A percentile compares a stretch with the other conserved stretches of the same genome.
phyloP scores from a whole-genome alignment of 2,888 invertebrate species.

The Lydus trimaculatus region DNA sequence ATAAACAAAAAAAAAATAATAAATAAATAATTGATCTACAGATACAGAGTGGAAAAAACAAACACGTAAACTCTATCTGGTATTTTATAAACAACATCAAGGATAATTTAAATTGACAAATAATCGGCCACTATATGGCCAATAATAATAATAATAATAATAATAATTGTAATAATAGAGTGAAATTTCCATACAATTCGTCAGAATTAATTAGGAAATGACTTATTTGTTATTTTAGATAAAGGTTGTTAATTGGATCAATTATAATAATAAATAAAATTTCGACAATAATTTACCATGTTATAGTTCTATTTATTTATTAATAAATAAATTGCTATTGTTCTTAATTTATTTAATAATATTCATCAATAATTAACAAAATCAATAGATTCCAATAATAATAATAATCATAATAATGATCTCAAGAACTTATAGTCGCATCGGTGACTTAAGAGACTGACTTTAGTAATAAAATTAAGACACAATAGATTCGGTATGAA shows the following conservation, averaged over 20 bases:
- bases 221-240: constrained; percentile 46
- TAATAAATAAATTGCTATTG: not conserved
- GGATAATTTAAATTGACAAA: not conserved
- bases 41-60: not conserved
- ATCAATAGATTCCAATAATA: constrained; percentile 28
- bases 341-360: not conserved
- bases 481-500: too few relatives aligned
- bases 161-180: not conserved
- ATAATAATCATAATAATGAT: not conserved
- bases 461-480: too few relatives aligned
- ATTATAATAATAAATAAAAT: constrained; percentile 8
- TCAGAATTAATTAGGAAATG: constrained; percentile 42
- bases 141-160: not conserved
- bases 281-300: not conserved
- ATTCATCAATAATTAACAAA: constrained; percentile 11
- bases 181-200: constrained; percentile 25
- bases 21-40: not conserved
- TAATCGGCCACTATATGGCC: not conserved
- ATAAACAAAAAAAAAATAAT: not conserved
- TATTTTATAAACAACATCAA: constrained; percentile 1
- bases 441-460: too few relatives aligned
- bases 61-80: too few relatives aligned
- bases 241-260: constrained; percentile 18
- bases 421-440: too few relatives aligned
- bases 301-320: not conserved